Percentiles rank a stretch among this genome's conserved stretches.
These are phyloP conservation scores for Agapornis roseicollis DNA, from an alignment of 2,113 vertebrate species.

Conservation along the genomic window DNA sequence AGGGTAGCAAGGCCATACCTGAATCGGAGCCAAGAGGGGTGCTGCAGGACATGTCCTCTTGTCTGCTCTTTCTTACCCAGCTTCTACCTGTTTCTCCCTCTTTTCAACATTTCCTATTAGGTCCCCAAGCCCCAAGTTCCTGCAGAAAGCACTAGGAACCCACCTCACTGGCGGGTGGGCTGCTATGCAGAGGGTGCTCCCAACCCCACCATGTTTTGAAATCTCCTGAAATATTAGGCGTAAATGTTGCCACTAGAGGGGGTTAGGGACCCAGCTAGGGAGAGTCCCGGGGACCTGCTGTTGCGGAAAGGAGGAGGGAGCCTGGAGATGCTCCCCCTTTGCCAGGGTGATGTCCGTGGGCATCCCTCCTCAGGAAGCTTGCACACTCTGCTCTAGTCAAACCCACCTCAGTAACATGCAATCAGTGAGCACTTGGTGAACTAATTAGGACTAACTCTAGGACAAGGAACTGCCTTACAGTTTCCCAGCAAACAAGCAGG, in stretches of 20 bases:
- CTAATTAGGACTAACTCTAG: background rate
- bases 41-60: background rate
- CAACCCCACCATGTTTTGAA: background rate
- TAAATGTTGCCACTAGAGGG: constrained; percentile 56
- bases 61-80: background rate
- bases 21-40: background rate
- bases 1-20: background rate
- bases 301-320: background rate
- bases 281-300: background rate
- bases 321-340: background rate
- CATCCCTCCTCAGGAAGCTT: background rate
- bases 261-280: background rate
- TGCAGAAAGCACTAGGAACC: background rate
- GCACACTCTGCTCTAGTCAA: background rate
- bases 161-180: background rate
- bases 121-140: background rate
- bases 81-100: background rate
- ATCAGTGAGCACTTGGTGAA: rapidly evolving
- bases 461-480: background rate
- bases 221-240: background rate
- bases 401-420: rapidly evolving
- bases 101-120: background rate
- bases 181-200: background rate
- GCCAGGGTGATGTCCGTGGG: background rate
- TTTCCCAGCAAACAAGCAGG: background rate